Evolutionary conservation across 1,140 invertebrate genomes (phyloP).

Genomic region (Drosophila subpulchrella): DNA sequence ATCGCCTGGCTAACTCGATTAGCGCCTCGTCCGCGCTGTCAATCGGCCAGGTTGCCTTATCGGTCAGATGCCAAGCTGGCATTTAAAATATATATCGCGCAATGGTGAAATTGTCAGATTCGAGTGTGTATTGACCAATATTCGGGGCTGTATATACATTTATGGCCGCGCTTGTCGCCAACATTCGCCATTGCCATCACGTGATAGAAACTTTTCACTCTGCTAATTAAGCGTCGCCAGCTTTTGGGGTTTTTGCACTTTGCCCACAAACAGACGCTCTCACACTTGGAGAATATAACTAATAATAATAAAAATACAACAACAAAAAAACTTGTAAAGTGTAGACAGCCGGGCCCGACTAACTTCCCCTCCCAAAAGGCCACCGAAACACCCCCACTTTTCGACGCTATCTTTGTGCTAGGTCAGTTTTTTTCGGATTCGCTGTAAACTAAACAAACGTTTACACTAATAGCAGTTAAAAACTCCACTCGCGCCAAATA

Average conservation of each 20-base stretch:
- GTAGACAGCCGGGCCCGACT: slow-evolving; percentile 32
- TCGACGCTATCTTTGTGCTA: slow-evolving; percentile 56
- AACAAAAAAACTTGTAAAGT: slow-evolving; percentile 26
- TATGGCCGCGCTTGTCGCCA: slow-evolving; percentile 52
- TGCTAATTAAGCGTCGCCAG: slow-evolving; percentile 68
- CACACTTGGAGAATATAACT: slow-evolving; percentile 16
- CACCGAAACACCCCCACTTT: slow-evolving; percentile 13
- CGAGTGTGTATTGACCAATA: slow-evolving; percentile 77
- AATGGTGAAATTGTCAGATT: slow-evolving; percentile 71
- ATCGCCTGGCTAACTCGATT: slow-evolving; percentile 43
- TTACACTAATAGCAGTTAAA: slow-evolving; percentile 45
- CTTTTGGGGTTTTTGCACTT: slow-evolving; percentile 75
- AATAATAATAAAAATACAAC: slow-evolving; percentile 18
- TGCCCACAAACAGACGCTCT: slow-evolving; percentile 29
- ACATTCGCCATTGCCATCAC: slow-evolving; percentile 62
- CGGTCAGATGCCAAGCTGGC: slow-evolving; percentile 45
- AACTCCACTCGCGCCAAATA: slow-evolving; percentile 40
- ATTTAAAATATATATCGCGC: slow-evolving; percentile 61
- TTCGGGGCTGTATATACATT: slow-evolving; percentile 40
- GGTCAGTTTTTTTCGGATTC: slow-evolving; percentile 57
- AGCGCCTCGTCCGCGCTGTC: slow-evolving; percentile 28
- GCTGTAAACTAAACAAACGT: slow-evolving; percentile 66
- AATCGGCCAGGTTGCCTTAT: slow-evolving; percentile 31
- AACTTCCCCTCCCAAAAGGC: slow-evolving; percentile 13
- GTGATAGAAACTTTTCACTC: slow-evolving; percentile 72